Conservation (phyloP, 2,888 invertebrate genomes). For the Diarsia mendica region DNA sequence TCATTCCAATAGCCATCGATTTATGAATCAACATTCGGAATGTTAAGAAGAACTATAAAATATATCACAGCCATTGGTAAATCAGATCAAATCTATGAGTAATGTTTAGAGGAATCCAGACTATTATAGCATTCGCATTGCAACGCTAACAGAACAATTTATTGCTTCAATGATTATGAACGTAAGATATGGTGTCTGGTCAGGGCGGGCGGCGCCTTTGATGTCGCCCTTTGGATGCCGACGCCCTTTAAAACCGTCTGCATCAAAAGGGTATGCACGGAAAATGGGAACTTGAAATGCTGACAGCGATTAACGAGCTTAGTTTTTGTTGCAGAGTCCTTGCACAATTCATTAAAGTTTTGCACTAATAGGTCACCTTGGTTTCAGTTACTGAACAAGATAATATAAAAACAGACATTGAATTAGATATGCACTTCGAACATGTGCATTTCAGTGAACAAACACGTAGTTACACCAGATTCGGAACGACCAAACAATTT, state of each 20-base stretch:
- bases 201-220: conserved; percentile 72
- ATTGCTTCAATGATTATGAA: conserved; percentile 55
- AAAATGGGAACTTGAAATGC: conserved; percentile 45
- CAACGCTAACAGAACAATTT: conserved; percentile 55
- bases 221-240: conserved; percentile 68
- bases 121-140: conserved; percentile 31
- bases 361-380: neutral
- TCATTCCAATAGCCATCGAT: conserved; percentile 23
- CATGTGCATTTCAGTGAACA: conserved; percentile 25
- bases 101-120: conserved; percentile 44
- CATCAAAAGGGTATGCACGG: conserved; percentile 49
- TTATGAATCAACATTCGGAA: conserved; percentile 38
- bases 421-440: conserved; percentile 4
- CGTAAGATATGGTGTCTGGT: conserved; percentile 67
- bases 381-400: neutral
- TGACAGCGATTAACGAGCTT: conserved; percentile 1
- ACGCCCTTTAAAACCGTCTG: conserved; percentile 68
- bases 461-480: conserved; percentile 6
- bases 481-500: conserved; percentile 16
- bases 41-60: conserved; percentile 50
- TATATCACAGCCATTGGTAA: conserved; percentile 38
- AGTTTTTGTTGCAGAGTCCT: conserved; percentile 4
- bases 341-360: neutral
- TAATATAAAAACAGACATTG: conserved; percentile 1
- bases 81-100: conserved; percentile 54